Evolutionary conservation across 2,888 invertebrate genomes (phyloP).

Genomic region (Sphinx pinastri): DNA sequence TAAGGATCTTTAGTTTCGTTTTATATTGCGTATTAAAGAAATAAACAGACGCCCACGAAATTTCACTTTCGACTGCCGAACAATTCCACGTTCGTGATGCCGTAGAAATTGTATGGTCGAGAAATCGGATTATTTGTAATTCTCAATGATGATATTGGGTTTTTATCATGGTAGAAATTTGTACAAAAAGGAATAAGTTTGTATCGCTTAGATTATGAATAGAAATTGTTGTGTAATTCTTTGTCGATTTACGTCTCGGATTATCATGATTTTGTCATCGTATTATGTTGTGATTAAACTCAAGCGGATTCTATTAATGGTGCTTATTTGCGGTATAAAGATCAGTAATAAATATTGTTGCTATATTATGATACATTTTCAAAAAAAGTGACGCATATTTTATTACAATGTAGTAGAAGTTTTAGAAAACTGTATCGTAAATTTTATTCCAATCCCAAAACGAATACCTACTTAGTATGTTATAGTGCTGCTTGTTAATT

Average conservation of each 20-base stretch:
- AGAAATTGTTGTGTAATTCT: background rate
- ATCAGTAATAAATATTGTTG: no score
- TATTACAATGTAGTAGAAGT: no score
- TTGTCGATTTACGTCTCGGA: background rate
- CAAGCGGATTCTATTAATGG: no score
- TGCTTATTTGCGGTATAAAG: no score
- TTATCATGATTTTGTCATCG: background rate
- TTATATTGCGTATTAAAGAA: conserved; percentile 8
- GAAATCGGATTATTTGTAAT: conserved; percentile 32
- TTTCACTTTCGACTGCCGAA: conserved; percentile 34
- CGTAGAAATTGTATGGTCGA: conserved; percentile 31
- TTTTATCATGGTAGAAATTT: background rate
- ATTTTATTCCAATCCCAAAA: no score
- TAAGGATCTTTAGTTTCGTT: conserved; percentile 9
- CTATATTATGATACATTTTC: no score
- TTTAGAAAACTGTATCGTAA: no score
- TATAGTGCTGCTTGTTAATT: no score
- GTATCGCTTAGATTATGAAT: background rate
- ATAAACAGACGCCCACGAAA: conserved; percentile 27
- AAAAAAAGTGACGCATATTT: no score
- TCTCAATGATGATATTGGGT: conserved; percentile 3
- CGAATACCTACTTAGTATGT: no score
- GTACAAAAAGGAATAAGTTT: background rate
- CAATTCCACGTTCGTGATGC: conserved; percentile 28
- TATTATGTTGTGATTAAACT: no score